These are phyloP conservation scores for Lophotis ruficrista DNA, from an alignment of 2,113 vertebrate species.

Conservation along the genomic window DNA sequence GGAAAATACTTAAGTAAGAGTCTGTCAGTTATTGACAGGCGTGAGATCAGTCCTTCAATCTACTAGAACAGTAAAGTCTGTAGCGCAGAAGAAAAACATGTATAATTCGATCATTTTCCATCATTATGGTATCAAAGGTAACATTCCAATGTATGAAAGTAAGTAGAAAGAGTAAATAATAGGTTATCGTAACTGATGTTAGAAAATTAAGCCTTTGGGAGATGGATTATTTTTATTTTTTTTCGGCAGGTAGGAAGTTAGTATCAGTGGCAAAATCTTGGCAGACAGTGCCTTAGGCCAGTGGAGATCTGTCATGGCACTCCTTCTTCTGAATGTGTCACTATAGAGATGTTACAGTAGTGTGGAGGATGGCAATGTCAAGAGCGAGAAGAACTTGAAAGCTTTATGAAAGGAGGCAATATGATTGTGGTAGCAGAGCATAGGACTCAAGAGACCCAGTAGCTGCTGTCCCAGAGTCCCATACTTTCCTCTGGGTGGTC, in stretches of 20 bases:
- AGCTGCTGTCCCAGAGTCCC: background rate
- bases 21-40: background rate
- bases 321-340: background rate
- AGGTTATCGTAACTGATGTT: background rate
- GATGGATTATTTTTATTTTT: background rate
- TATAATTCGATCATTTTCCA: background rate
- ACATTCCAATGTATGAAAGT: background rate
- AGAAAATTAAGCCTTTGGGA: background rate
- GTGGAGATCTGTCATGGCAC: background rate
- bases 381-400: background rate
- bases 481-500: rapidly evolving
- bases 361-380: background rate
- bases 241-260: background rate
- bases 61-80: background rate
- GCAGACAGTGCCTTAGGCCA: background rate
- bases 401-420: background rate
- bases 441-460: background rate
- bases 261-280: background rate
- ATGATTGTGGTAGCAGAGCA: background rate
- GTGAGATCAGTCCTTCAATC: background rate
- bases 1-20: conserved; percentile 30
- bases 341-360: background rate
- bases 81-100: background rate
- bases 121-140: background rate
- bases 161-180: conserved; percentile 2